Percentiles rank a stretch among this genome's conserved stretches.
Conservation (phyloP, 2,113 vertebrate species). For the Psammodynastes pulverulentus region DNA sequence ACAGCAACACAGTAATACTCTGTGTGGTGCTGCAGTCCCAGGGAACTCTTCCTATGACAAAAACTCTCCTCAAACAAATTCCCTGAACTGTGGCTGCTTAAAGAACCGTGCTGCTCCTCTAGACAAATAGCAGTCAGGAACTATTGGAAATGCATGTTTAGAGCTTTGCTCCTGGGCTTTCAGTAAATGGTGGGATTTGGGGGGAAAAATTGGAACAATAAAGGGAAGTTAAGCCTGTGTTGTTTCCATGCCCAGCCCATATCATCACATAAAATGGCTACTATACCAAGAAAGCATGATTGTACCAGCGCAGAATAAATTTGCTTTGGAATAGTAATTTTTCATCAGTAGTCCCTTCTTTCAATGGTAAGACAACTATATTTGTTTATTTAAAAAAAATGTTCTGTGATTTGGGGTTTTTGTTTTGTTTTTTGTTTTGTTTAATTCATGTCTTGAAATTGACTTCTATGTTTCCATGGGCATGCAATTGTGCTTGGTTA, state of each 20-base stretch:
- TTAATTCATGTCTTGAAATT: neutral
- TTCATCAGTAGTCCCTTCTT: neutral
- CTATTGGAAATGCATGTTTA: no score
- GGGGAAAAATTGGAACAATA: neutral
- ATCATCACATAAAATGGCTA: neutral
- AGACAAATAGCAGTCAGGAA: no score
- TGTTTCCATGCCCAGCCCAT: no score
- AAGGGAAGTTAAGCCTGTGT: no score
- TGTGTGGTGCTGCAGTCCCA: no score
- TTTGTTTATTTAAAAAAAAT: neutral
- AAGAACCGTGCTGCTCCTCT: no score
- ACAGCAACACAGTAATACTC: no score
- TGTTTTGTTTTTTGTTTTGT: neutral
- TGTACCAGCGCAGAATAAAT: neutral
- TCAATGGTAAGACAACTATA: neutral
- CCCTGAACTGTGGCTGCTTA: no score
- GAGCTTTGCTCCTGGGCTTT: no score
- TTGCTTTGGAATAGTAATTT: neutral
- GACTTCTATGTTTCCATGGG: neutral
- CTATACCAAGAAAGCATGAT: neutral
- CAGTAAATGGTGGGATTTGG: no score
- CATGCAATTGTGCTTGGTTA: neutral
- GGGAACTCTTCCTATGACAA: no score
- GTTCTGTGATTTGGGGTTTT: neutral
- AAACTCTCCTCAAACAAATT: no score